Base-by-base conservation (phyloP, 1,140 invertebrate species). In the Bombus pascuorum region DNA sequence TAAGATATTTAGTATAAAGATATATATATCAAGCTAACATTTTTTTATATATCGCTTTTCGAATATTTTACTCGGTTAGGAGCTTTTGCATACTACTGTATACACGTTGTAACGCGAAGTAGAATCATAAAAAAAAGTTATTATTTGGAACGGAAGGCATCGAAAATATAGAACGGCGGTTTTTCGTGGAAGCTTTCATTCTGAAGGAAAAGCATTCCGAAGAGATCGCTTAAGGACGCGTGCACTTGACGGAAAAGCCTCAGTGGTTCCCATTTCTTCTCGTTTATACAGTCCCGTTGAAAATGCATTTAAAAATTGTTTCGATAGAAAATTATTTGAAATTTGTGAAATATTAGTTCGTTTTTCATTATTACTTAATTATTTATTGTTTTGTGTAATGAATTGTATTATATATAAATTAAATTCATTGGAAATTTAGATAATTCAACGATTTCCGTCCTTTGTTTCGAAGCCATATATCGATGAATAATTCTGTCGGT, bases 131-230 rank as follows among this genome's bases (percentile, higher is more conserved):
- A 44, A 53, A 53, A 32, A 32, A 32, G 32, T 47, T 68, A 70
- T 70, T 37, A 65, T 37, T 37, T 25, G 32, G 1, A 3, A 32
- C n/a, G 39, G 28, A 34, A 68, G 12, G 39, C 77, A 13, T 66
- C n/a, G 42, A 44, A 44, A 66, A 68, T 68, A 42, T 66, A 44
- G 62, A 79, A 44, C 42, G 28, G 47, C 39, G 39, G 32, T 44
- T 79, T 79, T 34, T 79, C 77, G 42, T 68, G 5, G 59, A 13
- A 79, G 42, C 18, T n/a, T 79, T 18, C 37, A 37, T 77, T 65
- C 18, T 32, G 15, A 22, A 44, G 44, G 73, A 62, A 62, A 77
- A 77, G 53, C 75, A 59, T 57, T 77, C 42, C 25, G 32, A 28
- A 75, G 47, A 75, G 32, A 72, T 44, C 42, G 39, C 42, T 73